A percentile compares a stretch with the other conserved stretches of the same genome.
Conservation (phyloP, 2,113 vertebrate genomes). For the Amblyornis subalaris region DNA sequence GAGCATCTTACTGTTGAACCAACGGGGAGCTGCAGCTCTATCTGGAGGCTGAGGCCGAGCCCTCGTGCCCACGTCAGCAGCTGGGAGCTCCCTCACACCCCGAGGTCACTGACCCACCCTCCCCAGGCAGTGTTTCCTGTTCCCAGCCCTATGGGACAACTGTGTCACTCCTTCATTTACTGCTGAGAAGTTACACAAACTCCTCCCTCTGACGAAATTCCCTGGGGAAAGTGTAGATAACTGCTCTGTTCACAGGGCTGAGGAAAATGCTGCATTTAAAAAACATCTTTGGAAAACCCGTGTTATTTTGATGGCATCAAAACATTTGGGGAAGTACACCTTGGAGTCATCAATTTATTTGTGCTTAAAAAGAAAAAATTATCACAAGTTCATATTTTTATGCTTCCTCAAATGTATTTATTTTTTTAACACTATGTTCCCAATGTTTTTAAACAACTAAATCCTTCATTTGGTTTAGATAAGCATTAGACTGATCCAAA, state of each 20-base stretch:
- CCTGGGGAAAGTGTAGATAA: background rate
- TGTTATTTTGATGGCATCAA: background rate
- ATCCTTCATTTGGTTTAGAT: background rate
- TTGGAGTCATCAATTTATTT: background rate
- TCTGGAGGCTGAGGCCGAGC: background rate
- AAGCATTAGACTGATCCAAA: background rate
- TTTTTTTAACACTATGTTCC: background rate
- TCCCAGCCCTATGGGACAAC: background rate
- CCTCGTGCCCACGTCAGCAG: background rate
- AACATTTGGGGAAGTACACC: background rate
- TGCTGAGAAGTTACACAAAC: background rate
- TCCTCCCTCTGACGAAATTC: background rate
- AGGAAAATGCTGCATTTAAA: background rate
- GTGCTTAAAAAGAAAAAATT: background rate
- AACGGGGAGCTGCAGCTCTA: background rate
- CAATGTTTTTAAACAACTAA: background rate
- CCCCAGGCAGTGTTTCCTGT: rapidly evolving
- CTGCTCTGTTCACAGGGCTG: background rate
- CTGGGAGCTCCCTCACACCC: background rate
- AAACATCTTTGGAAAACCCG: background rate
- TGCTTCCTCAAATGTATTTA: background rate
- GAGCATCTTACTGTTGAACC: background rate
- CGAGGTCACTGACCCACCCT: rapidly evolving
- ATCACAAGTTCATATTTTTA: background rate
- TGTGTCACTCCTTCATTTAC: background rate